Evolutionary conservation across 2,888 invertebrate species (phyloP).

Genomic region (Candidula unifasciata): DNA sequence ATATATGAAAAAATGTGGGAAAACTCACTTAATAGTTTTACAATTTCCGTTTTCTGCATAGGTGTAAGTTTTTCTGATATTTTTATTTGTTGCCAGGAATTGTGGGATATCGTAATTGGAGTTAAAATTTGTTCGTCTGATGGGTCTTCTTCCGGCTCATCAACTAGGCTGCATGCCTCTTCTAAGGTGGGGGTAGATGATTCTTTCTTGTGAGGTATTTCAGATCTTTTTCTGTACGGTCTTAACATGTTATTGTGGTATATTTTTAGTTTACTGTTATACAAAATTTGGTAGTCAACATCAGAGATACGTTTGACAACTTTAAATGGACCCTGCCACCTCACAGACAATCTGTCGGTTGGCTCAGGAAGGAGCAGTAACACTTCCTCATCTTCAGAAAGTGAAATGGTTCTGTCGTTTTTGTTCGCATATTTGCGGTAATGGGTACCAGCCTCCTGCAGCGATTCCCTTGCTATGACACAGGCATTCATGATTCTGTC

Average conservation of each 20-base stretch:
- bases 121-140: no score
- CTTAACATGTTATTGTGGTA: slow-evolving; percentile 54
- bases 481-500: no score
- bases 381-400: neutral
- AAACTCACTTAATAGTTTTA: neutral
- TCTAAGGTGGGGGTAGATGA: neutral
- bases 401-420: neutral
- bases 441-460: slow-evolving; percentile 7
- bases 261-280: slow-evolving; percentile 21
- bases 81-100: no score
- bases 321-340: slow-evolving; percentile 53
- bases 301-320: slow-evolving; percentile 36
- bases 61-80: no score
- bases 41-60: no score
- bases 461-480: no score
- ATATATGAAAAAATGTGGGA: slow-evolving; percentile 32
- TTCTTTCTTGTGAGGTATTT: neutral
- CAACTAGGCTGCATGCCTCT: neutral
- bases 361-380: slow-evolving; percentile 47
- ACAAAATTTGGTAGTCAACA: slow-evolving; percentile 24
- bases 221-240: slow-evolving; percentile 15
- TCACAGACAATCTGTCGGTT: slow-evolving; percentile 44
- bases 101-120: no score
- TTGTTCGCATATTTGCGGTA: slow-evolving; percentile 33
- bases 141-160: no score